phyloP scores from a whole-genome alignment of 2,797 vertebrate species.

The Epinephelus coioides region DNA sequence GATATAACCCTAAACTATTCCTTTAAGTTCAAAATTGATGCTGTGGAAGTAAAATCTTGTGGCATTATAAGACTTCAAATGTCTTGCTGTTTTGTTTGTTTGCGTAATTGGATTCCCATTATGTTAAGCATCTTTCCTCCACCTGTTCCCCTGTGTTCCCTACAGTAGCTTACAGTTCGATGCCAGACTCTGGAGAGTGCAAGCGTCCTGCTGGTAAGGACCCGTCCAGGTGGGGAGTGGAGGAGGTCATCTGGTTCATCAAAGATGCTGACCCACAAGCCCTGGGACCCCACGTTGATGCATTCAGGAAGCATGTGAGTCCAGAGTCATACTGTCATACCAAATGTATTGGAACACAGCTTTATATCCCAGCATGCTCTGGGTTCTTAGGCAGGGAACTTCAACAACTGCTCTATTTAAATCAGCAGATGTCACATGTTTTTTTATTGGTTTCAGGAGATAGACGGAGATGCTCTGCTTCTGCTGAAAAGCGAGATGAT shows the following conservation, averaged over 20 bases:
- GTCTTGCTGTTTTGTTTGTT: neutral
- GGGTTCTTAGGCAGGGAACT: neutral
- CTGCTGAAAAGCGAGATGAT: constrained; percentile 97
- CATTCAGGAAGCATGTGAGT: constrained; percentile 97
- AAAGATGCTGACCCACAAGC: constrained; percentile 96
- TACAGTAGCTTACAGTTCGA: constrained; percentile 88
- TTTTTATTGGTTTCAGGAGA: constrained; percentile 87
- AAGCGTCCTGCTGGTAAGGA: constrained; percentile 88
- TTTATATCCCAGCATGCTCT: neutral
- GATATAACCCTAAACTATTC: no score
- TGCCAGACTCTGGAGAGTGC: constrained; percentile 85
- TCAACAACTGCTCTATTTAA: no score
- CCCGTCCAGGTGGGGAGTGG: constrained; percentile 94
- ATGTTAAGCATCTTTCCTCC: neutral
- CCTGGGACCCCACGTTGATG: constrained; percentile 94
- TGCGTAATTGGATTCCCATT: neutral
- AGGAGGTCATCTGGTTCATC: constrained; percentile 96
- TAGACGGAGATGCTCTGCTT: constrained; percentile 94
- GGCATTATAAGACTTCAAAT: neutral
- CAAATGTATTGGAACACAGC: neutral
- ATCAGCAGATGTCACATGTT: no score
- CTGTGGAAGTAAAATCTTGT: neutral
- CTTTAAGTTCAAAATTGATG: no score
- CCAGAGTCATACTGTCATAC: neutral
- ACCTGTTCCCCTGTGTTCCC: neutral